Base-by-base conservation (phyloP, 2,113 vertebrate genomes). In the Ursus arctos region DNA sequence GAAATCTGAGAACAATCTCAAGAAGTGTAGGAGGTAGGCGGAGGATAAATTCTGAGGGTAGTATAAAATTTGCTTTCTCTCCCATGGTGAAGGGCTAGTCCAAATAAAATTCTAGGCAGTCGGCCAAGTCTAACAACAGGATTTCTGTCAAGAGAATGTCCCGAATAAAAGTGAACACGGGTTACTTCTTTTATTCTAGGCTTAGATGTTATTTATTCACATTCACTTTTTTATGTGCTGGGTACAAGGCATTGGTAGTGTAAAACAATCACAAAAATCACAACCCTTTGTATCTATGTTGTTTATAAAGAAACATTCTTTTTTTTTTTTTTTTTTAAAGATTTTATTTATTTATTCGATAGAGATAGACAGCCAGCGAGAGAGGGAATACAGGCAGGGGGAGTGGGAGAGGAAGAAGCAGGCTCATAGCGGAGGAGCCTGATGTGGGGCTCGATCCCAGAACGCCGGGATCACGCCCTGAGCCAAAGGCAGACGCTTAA, bases 1-100 rank as follows among this genome's bases (percentile, higher is more conserved):
- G 97, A 97, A 97, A 98, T 98, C 93, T 96, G 96, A 97, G 97
- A 96, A 95, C 94, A 96, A 55, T 97, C 87, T 96, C 57, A 96
- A 82, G 87, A 90, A 95, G 49, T 88, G 71, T 69, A 96, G 92
- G 90, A 91, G 77, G 92, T 61, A 95, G 86, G 74, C 4, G 12
- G 95, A 96, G 72, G 83, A 83, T 90, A 76, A 84, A 94, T 91
- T 97, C 80, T 94, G 65, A 81, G 61, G 57, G 40, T 81, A 94
- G 74, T 95, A 80, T 87, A 88, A 95, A 96, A 87, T 97, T 96
- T 96, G 80, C 33, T 87, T 90, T 97, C 55, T 97, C 57, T 96
- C 63, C 82, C 77, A 49, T 97, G 59, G 47, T 94, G 97, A 95
- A 97, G 83, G 69, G 47, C 65, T 95, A 72, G 95, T 96, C 53